Percentiles rank a stretch among this genome's conserved stretches.
Evolutionary conservation across 2,797 vertebrate species (phyloP).

Genomic region (Onychomys leucogaster): DNA sequence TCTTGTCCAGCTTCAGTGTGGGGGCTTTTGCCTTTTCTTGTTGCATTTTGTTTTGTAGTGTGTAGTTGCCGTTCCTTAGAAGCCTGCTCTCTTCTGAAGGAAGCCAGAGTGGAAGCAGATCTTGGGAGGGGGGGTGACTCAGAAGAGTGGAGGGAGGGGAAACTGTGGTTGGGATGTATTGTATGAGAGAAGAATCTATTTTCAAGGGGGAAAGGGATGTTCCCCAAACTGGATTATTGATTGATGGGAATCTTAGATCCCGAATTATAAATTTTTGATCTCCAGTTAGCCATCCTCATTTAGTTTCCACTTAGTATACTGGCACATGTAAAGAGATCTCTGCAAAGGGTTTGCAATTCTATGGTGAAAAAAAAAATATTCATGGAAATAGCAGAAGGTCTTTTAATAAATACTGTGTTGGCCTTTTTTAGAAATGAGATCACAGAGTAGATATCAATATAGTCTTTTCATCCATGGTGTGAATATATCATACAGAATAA

Average conservation of each 20-base stretch:
- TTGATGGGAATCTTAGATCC: not conserved
- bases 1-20: not conserved
- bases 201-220: not conserved
- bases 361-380: constrained; percentile 26
- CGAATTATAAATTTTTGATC: not conserved
- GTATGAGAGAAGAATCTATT: not conserved
- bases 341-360: constrained; percentile 1
- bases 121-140: not conserved
- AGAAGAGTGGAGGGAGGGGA: not conserved
- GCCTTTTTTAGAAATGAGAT: not conserved
- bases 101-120: no score
- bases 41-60: not conserved
- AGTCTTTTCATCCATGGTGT: constrained; percentile 64
- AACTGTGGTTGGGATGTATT: not conserved
- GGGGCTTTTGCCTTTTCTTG: not conserved
- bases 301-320: constrained; percentile 4
- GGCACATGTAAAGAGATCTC: not conserved
- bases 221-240: not conserved
- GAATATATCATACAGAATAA: constrained; percentile 64
- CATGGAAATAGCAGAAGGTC: not conserved
- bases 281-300: not conserved
- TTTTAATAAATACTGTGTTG: not conserved
- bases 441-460: constrained; percentile 63
- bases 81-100: not conserved
- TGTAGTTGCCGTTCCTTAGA: not conserved